A percentile compares a stretch with the other conserved stretches of the same genome.
Conservation (phyloP, 2,888 invertebrate genomes). For the Chouioia cunea region DNA sequence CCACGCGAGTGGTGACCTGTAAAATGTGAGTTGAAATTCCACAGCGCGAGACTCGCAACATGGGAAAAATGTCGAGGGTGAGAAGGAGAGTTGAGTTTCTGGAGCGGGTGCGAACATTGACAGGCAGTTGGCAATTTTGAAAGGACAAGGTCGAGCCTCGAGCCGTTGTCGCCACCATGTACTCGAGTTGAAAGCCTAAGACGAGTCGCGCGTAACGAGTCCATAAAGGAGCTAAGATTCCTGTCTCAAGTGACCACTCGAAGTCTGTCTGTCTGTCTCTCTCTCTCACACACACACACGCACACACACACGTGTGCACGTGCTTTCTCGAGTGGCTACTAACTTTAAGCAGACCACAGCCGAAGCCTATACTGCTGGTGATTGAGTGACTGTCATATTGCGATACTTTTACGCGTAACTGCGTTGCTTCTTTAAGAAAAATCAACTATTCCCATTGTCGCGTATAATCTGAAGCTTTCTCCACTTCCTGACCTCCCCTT, state of each 20-base stretch:
- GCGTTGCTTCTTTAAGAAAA: too few species aligned
- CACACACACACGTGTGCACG: too few species aligned
- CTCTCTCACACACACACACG: too few species aligned
- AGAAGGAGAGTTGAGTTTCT: neutral
- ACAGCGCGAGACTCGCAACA: neutral
- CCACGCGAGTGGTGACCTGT: slow-evolving; percentile 14
- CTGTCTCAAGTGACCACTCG: slow-evolving; percentile 38
- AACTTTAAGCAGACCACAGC: neutral
- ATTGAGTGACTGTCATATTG: slow-evolving; percentile 13
- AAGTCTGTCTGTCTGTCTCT: neutral
- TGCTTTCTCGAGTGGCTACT: too few species aligned
- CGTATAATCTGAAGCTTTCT: slow-evolving; percentile 6
- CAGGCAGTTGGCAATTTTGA: slow-evolving; percentile 39
- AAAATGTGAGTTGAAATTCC: slow-evolving; percentile 29
- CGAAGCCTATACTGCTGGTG: slow-evolving; percentile 6
- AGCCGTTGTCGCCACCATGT: neutral
- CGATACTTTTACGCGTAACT: too few species aligned
- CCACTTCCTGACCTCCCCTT: neutral
- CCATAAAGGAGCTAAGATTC: slow-evolving; percentile 17
- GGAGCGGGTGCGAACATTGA: slow-evolving; percentile 22
- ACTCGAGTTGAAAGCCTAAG: neutral
- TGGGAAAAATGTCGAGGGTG: neutral
- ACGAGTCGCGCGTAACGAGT: slow-evolving; percentile 3
- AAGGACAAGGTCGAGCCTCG: slow-evolving; percentile 36
- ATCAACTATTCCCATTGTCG: neutral